Conservation (phyloP, 2,888 invertebrate species). For the Chrysomela aeneicollis region DNA sequence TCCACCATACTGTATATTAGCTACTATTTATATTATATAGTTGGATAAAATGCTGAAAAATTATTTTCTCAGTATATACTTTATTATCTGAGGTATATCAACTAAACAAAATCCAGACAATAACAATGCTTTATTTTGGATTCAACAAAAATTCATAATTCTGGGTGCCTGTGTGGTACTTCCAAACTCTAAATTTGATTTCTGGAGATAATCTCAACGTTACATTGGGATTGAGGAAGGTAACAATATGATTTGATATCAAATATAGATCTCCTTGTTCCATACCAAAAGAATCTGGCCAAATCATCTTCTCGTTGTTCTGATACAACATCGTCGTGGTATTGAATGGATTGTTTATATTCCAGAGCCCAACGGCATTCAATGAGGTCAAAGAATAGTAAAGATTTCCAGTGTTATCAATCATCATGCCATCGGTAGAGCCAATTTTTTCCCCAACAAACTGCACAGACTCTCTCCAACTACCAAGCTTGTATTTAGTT, state of each 20-base stretch:
- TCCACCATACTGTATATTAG: too few species aligned
- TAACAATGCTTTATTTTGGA: neutral
- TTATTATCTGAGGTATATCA: too few species aligned
- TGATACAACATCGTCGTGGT: slow-evolving; percentile 62
- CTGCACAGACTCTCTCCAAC: slow-evolving; percentile 49
- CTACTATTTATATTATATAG: too few species aligned
- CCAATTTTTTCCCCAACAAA: slow-evolving; percentile 65
- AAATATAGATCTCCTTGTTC: slow-evolving; percentile 72
- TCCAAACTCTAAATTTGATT: slow-evolving; percentile 46
- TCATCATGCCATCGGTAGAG: slow-evolving; percentile 74
- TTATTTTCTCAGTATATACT: too few species aligned
- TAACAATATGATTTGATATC: slow-evolving; percentile 63
- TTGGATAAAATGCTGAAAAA: too few species aligned
- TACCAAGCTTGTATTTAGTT: slow-evolving; percentile 36
- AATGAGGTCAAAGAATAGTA: slow-evolving; percentile 74
- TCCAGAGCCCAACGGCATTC: slow-evolving; percentile 75
- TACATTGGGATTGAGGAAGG: slow-evolving; percentile 39
- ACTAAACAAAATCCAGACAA: too few species aligned
- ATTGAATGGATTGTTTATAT: slow-evolving; percentile 66
- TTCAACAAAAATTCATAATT: slow-evolving; percentile 39
- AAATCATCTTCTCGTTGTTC: slow-evolving; percentile 71
- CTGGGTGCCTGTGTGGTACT: slow-evolving; percentile 43
- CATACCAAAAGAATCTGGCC: slow-evolving; percentile 75
- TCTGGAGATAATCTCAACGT: slow-evolving; percentile 32
- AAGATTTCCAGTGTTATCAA: slow-evolving; percentile 72